These are phyloP conservation scores for Anguilla marmorata DNA, from an alignment of 2,797 vertebrate genomes.

Conservation along the genomic window DNA sequence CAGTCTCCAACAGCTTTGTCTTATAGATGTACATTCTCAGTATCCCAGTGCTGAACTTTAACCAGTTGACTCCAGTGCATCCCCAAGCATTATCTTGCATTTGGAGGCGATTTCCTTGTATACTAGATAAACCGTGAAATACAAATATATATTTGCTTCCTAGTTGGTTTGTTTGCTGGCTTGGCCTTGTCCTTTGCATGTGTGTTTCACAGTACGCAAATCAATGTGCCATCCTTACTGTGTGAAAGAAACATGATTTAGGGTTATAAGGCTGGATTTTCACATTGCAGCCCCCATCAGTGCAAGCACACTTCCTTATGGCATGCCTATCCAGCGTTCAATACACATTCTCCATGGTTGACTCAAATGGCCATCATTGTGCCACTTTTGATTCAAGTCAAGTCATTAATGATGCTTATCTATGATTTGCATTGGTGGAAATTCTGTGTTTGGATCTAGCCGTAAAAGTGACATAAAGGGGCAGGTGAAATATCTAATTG, in stretches of 20 bases:
- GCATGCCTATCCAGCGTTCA: conserved; percentile 47
- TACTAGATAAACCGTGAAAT: not conserved
- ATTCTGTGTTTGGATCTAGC: not conserved
- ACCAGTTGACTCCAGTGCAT: not conserved
- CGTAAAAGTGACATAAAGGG: not conserved
- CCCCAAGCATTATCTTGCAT: not conserved
- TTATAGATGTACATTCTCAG: not conserved
- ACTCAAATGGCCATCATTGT: conserved; percentile 27
- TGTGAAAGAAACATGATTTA: not conserved
- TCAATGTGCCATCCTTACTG: not conserved
- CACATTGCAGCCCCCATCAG: conserved; percentile 49
- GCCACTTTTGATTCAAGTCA: conserved; percentile 37
- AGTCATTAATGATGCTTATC: conserved; percentile 12
- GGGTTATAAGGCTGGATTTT: conserved; percentile 34
- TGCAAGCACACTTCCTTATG: conserved; percentile 46
- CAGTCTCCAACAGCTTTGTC: not conserved
- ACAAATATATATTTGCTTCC: not conserved
- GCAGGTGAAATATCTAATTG: conserved; percentile 29
- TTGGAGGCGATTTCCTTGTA: not conserved
- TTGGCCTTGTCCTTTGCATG: not conserved
- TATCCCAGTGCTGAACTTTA: too few relatives aligned
- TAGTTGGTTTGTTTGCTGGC: not conserved
- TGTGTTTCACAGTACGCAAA: not conserved
- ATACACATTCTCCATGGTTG: conserved; percentile 43
- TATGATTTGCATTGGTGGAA: not conserved